Evolutionary conservation across 2,797 vertebrate species (phyloP), one percentile per base, ranked within the genome.

Genomic region (Xiphorhynchus erythropygius): DNA sequence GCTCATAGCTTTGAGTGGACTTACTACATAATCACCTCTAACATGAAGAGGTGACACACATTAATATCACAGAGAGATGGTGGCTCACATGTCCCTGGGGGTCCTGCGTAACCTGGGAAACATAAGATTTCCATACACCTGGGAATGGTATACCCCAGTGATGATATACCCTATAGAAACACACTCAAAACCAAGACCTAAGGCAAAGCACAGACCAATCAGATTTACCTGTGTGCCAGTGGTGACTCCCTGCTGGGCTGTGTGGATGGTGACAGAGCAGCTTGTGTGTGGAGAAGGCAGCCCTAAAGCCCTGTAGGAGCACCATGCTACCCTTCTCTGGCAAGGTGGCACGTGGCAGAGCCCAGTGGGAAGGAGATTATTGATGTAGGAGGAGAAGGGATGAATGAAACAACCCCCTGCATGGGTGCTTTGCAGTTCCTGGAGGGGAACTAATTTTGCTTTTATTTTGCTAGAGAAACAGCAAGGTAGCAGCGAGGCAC

Each of bases 401-500:
- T 84, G 91, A 93, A 79, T 3, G 5, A 94, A 94, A 63, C 49
- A 93, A 79, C 44, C 73, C 46, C 91, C 89, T 71, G 74, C 85
- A 56, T 0, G 16, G 52, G 37, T 91, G 67, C 52, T 94, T 91
- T 76, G 44, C 74, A 46, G 64, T 46, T 93, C 87, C 77, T 91
- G 56, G 70, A 44, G 44, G 74, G 94, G 41, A 93, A 56, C 33
- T 93, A 96, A 95, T 96, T 96, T 96, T 84, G 60, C 77, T 91
- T 87, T 94, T 68, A 79, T 93, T 96, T 91, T 65, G 69, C 37
- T 44, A 21, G 71, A 77, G 57, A 71, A 80, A 70, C 47, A 69
- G 60, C 0, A 0, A 88, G 37, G 76, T 4, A 1, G 67, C 33
- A 73, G 56, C 2, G 0, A 94, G 70, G 68, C 1, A 6, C 87